Evolutionary conservation across 2,797 vertebrate genomes (phyloP), one percentile per base, ranked within the genome.

Genomic region (Sebastes oblongus): DNA sequence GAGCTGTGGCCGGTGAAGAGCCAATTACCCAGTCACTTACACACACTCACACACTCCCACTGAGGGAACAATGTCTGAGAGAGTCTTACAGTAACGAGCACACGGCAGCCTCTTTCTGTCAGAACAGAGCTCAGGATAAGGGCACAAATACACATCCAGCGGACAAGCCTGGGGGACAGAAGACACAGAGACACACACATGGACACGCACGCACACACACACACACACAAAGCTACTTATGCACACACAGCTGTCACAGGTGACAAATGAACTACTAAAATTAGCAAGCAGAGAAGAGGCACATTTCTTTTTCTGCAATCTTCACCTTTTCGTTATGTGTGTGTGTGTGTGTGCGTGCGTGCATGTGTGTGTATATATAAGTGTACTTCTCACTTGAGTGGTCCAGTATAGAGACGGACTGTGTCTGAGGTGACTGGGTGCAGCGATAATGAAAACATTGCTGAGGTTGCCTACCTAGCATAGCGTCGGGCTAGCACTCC

Each of bases 61-160:
- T 30, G 75, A 72, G 81, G 70, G 83, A 88, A 80, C 84, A 81
- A 54, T 68, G 82, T 81, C 72, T 84, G 86, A 14, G 52, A 77
- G 76, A 84, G 66, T 85, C 52, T 80, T 69, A 69, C 70, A 54
- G 77, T 87, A 86, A 90, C 61, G 52, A 89, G 87, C 87, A 75
- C 87, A 89, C 83, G 70, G 85, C 89, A 91, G 87, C 89, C 89
- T 91, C 86, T 89, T 89, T 91, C 89, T 93, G 90, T 92, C 90
- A 86, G 81, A 84, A 22, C 82, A 36, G 24, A 61, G 77, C 74
- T 87, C 64, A n/a, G 81, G 72, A 89, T 83, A 82, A 89, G 72
- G 79, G 71, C 81, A 86, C 16, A 9, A 56, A 66, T 77, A 79
- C 72, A 86, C 84, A 84, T 61, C 46, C 75, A 84, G 77, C 9